These are phyloP conservation scores for Yponomeuta malinellus DNA, from an alignment of 2,888 invertebrate genomes.

Conservation along the genomic window DNA sequence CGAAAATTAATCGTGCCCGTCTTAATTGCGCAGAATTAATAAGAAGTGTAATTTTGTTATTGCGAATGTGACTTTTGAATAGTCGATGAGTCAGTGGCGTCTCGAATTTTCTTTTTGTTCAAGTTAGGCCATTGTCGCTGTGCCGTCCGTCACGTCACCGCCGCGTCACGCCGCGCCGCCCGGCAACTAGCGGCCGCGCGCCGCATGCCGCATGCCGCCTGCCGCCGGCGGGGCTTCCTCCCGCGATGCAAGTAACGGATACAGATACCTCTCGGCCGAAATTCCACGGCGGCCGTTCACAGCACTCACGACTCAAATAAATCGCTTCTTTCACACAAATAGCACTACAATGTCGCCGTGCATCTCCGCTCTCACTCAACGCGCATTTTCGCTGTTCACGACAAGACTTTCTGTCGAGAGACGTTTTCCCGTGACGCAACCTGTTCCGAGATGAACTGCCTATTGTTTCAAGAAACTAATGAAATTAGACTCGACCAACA, in stretches of 20 bases:
- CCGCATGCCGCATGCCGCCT: conserved; percentile 21
- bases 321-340: conserved; percentile 73
- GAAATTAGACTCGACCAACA: conserved; percentile 20
- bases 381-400: conserved; percentile 66
- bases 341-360: conserved; percentile 67
- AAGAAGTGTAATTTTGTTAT: neutral
- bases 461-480: too few species aligned
- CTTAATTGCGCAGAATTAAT: neutral
- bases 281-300: conserved; percentile 72
- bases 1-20: conserved; percentile 19
- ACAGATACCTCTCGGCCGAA: conserved; percentile 67
- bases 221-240: conserved; percentile 23
- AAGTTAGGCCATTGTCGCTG: conserved; percentile 42
- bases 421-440: neutral
- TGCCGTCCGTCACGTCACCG: conserved; percentile 21
- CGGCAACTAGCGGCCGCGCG: conserved; percentile 28
- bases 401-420: neutral
- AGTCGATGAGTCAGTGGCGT: conserved; percentile 63
- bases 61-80: conserved; percentile 31
- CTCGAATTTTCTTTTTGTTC: conserved; percentile 70
- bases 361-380: conserved; percentile 56
- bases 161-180: conserved; percentile 26
- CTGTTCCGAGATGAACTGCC: too few species aligned
- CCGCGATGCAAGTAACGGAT: conserved; percentile 52
- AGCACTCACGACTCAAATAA: conserved; percentile 72